Percentiles rank a stretch among this genome's conserved stretches.
Conservation (phyloP, 35 echinoderm and acorn worm genomes). For the Patiria miniata region DNA sequence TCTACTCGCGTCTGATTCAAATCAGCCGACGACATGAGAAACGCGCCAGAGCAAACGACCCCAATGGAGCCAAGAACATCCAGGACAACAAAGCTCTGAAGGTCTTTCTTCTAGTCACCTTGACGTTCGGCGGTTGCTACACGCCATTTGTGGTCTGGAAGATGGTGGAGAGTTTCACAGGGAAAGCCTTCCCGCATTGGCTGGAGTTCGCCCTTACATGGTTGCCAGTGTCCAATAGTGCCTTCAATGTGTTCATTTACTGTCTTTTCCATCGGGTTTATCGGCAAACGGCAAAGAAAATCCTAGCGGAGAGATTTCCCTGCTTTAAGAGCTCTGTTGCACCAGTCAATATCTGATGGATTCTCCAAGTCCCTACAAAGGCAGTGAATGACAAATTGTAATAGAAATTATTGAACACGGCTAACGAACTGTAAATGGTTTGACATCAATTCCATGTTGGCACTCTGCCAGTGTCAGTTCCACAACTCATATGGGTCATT, state of each 20-base stretch:
- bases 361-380: too few relatives aligned
- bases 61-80: background rate
- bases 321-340: background rate
- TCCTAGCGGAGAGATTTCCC: background rate
- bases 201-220: background rate
- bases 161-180: too few relatives aligned
- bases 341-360: background rate
- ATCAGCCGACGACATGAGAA: background rate
- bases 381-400: too few relatives aligned
- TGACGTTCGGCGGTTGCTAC: too few relatives aligned
- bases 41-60: background rate
- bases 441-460: too few relatives aligned
- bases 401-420: too few relatives aligned
- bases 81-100: background rate
- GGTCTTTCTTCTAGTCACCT: too few relatives aligned
- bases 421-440: too few relatives aligned
- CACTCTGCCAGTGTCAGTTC: too few relatives aligned
- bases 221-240: background rate
- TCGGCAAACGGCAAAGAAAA: background rate
- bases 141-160: too few relatives aligned
- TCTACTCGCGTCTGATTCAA: conserved; percentile 11
- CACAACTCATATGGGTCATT: too few relatives aligned
- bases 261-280: background rate
- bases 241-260: conserved; percentile 16
- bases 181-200: too few relatives aligned